A percentile compares a stretch with the other conserved stretches of the same genome.
Evolutionary conservation across 2,888 invertebrate genomes (phyloP).

Genomic region (Thecocarcelia acutangulata): DNA sequence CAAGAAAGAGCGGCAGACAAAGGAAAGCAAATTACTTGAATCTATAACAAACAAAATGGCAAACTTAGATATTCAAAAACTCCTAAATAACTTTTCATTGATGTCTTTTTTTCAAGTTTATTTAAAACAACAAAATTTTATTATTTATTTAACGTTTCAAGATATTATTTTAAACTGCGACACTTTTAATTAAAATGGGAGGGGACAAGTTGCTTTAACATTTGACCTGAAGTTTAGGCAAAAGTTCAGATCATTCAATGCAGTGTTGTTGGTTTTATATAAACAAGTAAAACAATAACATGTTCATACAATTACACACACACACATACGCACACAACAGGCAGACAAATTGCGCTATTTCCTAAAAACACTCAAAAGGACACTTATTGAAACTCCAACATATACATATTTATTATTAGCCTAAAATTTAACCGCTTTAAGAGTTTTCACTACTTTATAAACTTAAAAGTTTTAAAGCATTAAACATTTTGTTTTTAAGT

Average conservation of each 20-base stretch:
- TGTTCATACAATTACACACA: not conserved
- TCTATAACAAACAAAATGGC: not conserved
- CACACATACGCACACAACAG: not conserved
- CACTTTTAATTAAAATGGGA: not conserved
- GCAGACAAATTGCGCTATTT: not conserved
- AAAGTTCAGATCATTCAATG: conserved; percentile 56
- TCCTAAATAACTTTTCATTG: no score
- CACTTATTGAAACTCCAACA: no score
- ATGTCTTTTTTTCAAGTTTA: no score
- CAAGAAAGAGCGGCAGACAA: not conserved
- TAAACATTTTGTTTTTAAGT: not conserved
- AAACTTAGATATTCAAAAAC: not conserved
- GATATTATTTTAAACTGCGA: not conserved
- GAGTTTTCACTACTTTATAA: no score
- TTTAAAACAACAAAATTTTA: no score
- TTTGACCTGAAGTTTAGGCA: conserved; percentile 60
- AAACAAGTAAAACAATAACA: conserved; percentile 12
- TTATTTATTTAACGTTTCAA: not conserved
- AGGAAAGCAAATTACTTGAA: not conserved
- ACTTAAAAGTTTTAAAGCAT: not conserved
- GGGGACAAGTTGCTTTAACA: conserved; percentile 47
- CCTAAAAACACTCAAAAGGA: no score
- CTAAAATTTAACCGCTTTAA: no score
- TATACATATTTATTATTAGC: no score
- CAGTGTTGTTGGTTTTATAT: conserved; percentile 39